Evolutionary conservation across 2,113 vertebrate genomes (phyloP).

Genomic region (Sigmodon hispidus): DNA sequence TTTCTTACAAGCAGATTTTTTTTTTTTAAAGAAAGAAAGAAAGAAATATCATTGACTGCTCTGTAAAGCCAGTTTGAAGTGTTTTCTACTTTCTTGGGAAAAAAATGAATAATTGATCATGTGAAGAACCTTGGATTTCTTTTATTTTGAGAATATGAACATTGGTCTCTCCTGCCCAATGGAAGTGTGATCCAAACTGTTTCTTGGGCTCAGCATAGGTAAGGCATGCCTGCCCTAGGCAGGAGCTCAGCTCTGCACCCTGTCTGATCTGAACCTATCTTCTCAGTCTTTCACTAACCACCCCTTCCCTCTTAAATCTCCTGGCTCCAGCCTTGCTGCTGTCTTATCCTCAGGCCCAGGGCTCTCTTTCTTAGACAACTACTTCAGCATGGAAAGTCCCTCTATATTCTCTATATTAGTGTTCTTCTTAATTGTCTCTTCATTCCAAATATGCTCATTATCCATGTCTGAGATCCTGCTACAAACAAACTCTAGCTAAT

Average conservation of each 20-base stretch:
- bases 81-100: conserved; percentile 7
- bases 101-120: background rate
- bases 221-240: background rate
- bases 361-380: background rate
- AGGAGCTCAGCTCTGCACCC: background rate
- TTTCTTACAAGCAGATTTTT: conserved; percentile 53
- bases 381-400: background rate
- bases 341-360: background rate
- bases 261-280: too few relatives aligned
- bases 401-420: background rate
- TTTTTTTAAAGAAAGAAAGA: background rate
- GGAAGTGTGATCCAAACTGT: too few relatives aligned
- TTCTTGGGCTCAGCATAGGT: background rate
- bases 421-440: background rate
- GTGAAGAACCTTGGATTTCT: background rate
- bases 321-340: accelerated
- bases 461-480: background rate
- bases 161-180: background rate
- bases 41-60: conserved; percentile 46
- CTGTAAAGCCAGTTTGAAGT: background rate
- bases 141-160: background rate
- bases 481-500: background rate
- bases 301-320: background rate
- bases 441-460: background rate
- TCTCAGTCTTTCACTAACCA: background rate